Conservation (phyloP, 2,113 vertebrate genomes). For the Neolamprologus kungweensis region DNA sequence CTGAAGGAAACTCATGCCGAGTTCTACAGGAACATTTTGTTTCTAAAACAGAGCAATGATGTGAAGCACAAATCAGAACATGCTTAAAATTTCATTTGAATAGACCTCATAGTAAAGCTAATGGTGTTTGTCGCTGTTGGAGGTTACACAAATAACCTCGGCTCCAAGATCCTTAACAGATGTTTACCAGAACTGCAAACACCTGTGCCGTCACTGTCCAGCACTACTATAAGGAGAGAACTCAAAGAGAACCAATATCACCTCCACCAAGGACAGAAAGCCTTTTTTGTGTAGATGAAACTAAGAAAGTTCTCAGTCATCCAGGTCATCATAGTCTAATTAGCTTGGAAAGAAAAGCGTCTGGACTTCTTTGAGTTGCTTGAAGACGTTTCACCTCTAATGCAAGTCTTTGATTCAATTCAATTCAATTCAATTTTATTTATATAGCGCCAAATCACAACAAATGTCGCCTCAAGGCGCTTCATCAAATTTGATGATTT, state of each 20-base stretch:
- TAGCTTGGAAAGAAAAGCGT: no score
- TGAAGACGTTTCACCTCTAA: no score
- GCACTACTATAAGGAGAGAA: not conserved
- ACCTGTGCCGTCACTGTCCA: not conserved
- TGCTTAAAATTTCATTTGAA: not conserved
- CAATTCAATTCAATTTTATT: no score
- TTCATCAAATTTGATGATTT: no score
- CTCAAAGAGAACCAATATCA: fast-evolving
- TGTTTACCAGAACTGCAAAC: not conserved
- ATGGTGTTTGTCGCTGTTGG: not conserved
- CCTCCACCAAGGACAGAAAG: not conserved
- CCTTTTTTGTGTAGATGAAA: not conserved
- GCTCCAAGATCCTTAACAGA: not conserved
- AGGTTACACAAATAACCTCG: not conserved
- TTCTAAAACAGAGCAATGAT: not conserved
- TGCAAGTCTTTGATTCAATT: no score
- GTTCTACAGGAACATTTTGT: not conserved
- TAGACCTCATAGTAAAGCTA: not conserved
- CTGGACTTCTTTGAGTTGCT: no score
- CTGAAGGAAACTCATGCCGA: not conserved
- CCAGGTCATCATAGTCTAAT: no score
- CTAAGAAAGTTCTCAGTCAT: not conserved
- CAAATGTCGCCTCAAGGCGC: no score
- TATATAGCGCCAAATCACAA: no score
- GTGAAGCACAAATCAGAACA: not conserved